A percentile compares a stretch with the other conserved stretches of the same genome.
Evolutionary conservation across 2,888 invertebrate species (phyloP).

Genomic region (Eilema sororculum): DNA sequence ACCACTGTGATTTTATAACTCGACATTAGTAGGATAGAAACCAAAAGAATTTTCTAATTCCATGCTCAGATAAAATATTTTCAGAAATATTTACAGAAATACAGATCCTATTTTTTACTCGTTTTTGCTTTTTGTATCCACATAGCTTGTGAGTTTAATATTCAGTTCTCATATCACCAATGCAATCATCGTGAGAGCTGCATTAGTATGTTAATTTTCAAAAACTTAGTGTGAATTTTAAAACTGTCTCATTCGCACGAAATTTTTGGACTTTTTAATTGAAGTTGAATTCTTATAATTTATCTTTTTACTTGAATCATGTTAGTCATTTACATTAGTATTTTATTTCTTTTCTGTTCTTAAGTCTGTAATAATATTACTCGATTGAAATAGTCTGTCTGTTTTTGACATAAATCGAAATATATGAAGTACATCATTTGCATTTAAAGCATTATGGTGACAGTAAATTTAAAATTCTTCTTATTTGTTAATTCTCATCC

Average conservation of each 20-base stretch:
- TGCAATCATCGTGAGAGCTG: not conserved
- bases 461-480: not conserved
- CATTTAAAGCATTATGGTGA: not conserved
- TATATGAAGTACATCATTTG: not conserved
- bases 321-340: not conserved
- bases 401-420: not conserved
- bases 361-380: not conserved
- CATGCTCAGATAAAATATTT: not conserved
- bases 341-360: not conserved
- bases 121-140: not conserved
- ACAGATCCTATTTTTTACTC: not conserved
- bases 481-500: not conserved
- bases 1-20: not conserved
- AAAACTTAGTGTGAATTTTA: not conserved
- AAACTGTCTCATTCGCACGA: not conserved
- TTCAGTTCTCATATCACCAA: not conserved
- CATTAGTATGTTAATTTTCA: not conserved
- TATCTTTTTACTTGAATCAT: no score
- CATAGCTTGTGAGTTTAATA: not conserved
- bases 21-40: not conserved
- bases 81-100: no score
- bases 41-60: no score
- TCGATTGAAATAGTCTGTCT: not conserved
- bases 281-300: no score
- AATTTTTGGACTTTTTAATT: not conserved